Evolutionary conservation across 53 echinoderm and acorn worm species (phyloP), one percentile per base, ranked within the genome.

Genomic region (Arbacia lixula): DNA sequence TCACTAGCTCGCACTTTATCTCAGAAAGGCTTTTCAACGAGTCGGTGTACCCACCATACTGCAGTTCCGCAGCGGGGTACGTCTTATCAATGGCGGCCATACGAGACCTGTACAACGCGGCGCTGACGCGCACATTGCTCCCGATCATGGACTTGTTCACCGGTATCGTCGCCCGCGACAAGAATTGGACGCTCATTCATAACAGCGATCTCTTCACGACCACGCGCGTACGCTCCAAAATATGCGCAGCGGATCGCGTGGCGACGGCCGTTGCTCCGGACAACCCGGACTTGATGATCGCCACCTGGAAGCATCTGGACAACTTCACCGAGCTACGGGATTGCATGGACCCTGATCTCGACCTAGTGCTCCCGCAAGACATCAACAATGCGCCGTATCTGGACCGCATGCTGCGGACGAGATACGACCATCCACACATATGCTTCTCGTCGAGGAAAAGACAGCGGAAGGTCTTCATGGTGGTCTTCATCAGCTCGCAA

Each of bases 401-500:
- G 31, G 36, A 83, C 12, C n/a, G 38, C 21, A 22, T 68, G 6
- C 28, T 87, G 43, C 0, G 34, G 34, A 39, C 46, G 32, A 12
- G 17, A 8, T 4, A 60, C 14, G 61, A 56, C 30, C 74, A 85
- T 33, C 49, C 66, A 39, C 36, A 30, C 38, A 30, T 53, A 17
- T 76, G 76, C 56, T 84, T 56, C 46, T 5, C 35, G 14, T n/a
- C 37, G 22, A 20, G 12, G 4, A 41, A 38, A 24, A 30, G 27
- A 2, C 35, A 20, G 5, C 60, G 31, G 27, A 22, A 85, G 21
- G 35, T 84, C 6, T 88, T 88, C 52, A 64, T 91, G 21, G 43
- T 91, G 6, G 57, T 71, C 19, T 36, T 91, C 36, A 84, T 91
- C 17, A 85, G 68, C 33, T 84, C 91, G 19, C 40, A 37, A 0